Percentiles rank a stretch among this genome's conserved stretches.
Evolutionary conservation across 2,888 invertebrate genomes (phyloP).

Genomic region (Brenthis daphne): DNA sequence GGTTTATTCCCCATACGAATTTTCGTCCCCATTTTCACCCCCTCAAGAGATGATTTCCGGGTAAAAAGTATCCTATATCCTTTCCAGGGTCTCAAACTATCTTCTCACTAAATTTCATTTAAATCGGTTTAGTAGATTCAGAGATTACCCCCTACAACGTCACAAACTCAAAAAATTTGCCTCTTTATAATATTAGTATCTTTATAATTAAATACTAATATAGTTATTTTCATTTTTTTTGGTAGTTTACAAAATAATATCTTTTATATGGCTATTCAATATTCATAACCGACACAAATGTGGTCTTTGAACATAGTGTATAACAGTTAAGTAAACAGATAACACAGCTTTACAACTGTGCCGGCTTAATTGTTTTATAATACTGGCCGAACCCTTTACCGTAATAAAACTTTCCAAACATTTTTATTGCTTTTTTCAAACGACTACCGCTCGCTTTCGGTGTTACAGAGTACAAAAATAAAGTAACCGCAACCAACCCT

Average conservation of each 20-base stretch:
- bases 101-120: too few species aligned
- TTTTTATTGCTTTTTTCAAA: conserved; percentile 60
- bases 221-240: background rate
- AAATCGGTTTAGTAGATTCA: too few species aligned
- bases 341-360: conserved; percentile 54
- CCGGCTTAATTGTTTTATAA: conserved; percentile 65
- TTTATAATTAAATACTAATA: too few species aligned
- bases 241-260: conserved; percentile 2
- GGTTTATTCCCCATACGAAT: too few species aligned
- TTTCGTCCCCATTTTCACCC: too few species aligned
- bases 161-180: too few species aligned
- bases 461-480: conserved; percentile 31
- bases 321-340: conserved; percentile 58
- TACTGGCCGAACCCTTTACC: conserved; percentile 64
- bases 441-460: conserved; percentile 45
- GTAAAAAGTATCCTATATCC: too few species aligned
- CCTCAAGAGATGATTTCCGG: too few species aligned
- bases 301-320: conserved; percentile 25
- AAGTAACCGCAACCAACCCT: conserved; percentile 28
- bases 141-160: too few species aligned
- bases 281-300: conserved; percentile 11
- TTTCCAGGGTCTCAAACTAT: too few species aligned
- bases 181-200: too few species aligned
- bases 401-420: conserved; percentile 75
- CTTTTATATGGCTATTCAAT: background rate